phyloP scores from a whole-genome alignment of 1,140 invertebrate genomes.

The Harpegnathos saltator region DNA sequence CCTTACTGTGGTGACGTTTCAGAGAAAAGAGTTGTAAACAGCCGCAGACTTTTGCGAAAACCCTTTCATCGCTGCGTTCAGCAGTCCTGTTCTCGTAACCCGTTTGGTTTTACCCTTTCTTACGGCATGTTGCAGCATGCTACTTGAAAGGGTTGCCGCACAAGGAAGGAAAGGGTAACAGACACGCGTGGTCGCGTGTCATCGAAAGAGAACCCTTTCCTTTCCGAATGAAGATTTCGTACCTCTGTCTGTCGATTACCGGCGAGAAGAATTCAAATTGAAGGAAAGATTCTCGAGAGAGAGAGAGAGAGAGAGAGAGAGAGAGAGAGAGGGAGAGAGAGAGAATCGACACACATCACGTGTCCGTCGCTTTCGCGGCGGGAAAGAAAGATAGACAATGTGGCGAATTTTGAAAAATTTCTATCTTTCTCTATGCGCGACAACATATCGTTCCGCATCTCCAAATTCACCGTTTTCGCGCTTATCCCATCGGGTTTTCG shows the following conservation, averaged over 20 bases:
- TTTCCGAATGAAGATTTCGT: neutral
- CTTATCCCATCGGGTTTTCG: neutral
- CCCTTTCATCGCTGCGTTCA: constrained; percentile 84
- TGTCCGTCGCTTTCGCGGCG: too few relatives aligned
- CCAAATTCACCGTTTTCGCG: neutral
- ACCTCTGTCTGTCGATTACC: neutral
- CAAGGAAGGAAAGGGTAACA: constrained; percentile 63
- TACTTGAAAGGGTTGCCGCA: constrained; percentile 76
- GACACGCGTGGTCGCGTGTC: constrained; percentile 80
- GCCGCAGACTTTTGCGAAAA: constrained; percentile 73
- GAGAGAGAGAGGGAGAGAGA: too few relatives aligned
- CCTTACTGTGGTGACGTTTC: constrained; percentile 74
- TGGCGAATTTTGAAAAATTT: too few relatives aligned
- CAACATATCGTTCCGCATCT: too few relatives aligned
- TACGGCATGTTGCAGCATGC: constrained; percentile 66
- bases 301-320: neutral
- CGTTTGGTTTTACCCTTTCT: constrained; percentile 80
- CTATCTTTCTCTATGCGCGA: too few relatives aligned
- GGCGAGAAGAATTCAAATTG: neutral
- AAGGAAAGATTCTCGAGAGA: neutral
- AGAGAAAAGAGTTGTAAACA: constrained; percentile 80
- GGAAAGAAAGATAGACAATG: too few relatives aligned
- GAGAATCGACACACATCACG: too few relatives aligned
- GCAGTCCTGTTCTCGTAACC: constrained; percentile 80
- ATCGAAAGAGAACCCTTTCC: neutral